These are phyloP conservation scores for Notodonta ziczac DNA, from an alignment of 2,888 invertebrate genomes.

Conservation along the genomic window DNA sequence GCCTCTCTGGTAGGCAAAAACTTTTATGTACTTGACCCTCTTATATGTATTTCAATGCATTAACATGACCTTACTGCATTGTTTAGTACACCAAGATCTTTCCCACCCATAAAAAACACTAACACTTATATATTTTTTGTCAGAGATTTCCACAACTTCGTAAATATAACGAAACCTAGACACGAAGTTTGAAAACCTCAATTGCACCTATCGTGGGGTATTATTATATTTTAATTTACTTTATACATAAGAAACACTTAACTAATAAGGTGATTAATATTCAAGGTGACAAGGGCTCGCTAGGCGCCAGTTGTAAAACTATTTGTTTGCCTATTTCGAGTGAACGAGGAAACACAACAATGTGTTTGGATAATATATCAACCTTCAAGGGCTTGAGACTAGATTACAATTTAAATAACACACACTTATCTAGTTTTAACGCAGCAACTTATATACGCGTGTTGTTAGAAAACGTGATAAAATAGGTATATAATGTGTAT, in stretches of 20 bases:
- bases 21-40: no score
- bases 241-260: slow-evolving; percentile 36
- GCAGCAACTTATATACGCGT: slow-evolving; percentile 1
- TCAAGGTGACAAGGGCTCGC: slow-evolving; percentile 64
- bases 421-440: not conserved
- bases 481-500: not conserved
- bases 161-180: not conserved
- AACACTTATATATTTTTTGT: not conserved
- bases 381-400: slow-evolving; percentile 22
- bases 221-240: slow-evolving; percentile 10
- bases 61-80: no score
- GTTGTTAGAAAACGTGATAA: not conserved
- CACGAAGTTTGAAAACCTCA: not conserved
- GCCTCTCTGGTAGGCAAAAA: no score
- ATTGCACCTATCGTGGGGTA: not conserved
- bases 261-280: slow-evolving; percentile 63
- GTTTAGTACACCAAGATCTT: no score
- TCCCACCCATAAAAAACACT: not conserved
- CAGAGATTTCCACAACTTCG: not conserved
- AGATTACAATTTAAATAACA: slow-evolving; percentile 3
- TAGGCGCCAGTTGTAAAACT: slow-evolving; percentile 27
- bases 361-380: slow-evolving; percentile 17
- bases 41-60: no score
- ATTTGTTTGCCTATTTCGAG: slow-evolving; percentile 29
- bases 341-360: slow-evolving; percentile 32